Percentiles rank a stretch among this genome's conserved stretches.
Evolutionary conservation across 2,888 invertebrate species (phyloP).

Genomic region (Leucophenga montana): DNA sequence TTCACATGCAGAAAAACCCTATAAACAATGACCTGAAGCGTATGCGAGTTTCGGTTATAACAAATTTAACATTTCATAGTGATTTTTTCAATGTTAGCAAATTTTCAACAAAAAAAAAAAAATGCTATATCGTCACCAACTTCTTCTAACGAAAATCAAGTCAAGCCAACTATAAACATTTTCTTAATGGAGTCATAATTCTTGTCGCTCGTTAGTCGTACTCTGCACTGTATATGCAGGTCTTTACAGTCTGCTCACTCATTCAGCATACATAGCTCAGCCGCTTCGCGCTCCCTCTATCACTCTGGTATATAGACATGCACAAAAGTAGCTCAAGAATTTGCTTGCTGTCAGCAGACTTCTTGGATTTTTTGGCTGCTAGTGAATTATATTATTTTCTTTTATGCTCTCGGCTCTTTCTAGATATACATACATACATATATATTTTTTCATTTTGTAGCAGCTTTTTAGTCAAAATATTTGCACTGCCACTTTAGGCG

Average conservation of each 20-base stretch:
- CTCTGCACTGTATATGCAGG: conserved; percentile 36
- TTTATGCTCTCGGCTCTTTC: too few relatives aligned
- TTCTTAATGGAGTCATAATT: conserved; percentile 63
- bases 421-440: too few relatives aligned
- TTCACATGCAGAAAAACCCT: too few relatives aligned
- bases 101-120: conserved; percentile 9
- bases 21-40: too few relatives aligned
- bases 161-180: conserved; percentile 27
- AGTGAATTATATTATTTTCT: not conserved
- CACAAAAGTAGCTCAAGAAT: conserved; percentile 13
- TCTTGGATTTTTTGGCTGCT: conserved; percentile 7
- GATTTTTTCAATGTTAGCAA: not conserved
- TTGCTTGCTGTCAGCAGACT: conserved; percentile 8
- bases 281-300: not conserved
- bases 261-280: not conserved
- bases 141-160: not conserved
- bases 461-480: conserved; percentile 2
- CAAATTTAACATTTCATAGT: too few relatives aligned
- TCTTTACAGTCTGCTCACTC: not conserved
- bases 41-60: too few relatives aligned
- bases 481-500: not conserved
- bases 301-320: too few relatives aligned
- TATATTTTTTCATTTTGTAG: too few relatives aligned
- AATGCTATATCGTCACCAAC: not conserved
- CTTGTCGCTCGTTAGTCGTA: conserved; percentile 63